Percentiles rank a stretch among this genome's conserved stretches.
phyloP scores from a whole-genome alignment of 1,140 invertebrate species.

The Chionoecetes opilio region DNA sequence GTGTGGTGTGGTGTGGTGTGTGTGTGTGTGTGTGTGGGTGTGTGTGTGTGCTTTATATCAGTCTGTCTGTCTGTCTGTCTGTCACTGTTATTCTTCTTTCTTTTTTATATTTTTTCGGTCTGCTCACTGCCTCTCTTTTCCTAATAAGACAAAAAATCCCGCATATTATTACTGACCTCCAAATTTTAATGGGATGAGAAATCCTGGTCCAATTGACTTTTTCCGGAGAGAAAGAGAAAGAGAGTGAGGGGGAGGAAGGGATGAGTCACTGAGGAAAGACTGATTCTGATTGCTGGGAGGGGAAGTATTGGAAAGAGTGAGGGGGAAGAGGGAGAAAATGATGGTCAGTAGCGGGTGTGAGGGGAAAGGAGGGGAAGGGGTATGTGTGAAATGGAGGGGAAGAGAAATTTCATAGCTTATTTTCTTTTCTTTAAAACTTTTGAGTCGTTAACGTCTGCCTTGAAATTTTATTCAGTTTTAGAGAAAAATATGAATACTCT shows the following conservation, averaged over 20 bases:
- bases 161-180: no score
- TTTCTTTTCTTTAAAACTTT: slow-evolving; percentile 8
- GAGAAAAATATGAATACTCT: not conserved
- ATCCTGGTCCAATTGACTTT: no score
- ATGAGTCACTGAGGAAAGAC: no score
- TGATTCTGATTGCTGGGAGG: no score
- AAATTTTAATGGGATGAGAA: no score
- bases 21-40: no score
- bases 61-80: no score
- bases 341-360: not conserved
- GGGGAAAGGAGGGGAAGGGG: not conserved
- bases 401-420: not conserved
- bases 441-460: slow-evolving; percentile 1
- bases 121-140: not conserved
- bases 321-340: not conserved
- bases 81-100: not conserved
- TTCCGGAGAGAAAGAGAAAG: no score
- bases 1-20: no score
- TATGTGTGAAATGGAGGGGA: not conserved
- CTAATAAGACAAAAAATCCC: not conserved
- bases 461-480: not conserved
- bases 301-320: no score
- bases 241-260: no score
- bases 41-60: no score
- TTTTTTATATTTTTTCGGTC: not conserved